phyloP scores from a whole-genome alignment of 2,113 vertebrate species.

The Anthoscopus minutus region DNA sequence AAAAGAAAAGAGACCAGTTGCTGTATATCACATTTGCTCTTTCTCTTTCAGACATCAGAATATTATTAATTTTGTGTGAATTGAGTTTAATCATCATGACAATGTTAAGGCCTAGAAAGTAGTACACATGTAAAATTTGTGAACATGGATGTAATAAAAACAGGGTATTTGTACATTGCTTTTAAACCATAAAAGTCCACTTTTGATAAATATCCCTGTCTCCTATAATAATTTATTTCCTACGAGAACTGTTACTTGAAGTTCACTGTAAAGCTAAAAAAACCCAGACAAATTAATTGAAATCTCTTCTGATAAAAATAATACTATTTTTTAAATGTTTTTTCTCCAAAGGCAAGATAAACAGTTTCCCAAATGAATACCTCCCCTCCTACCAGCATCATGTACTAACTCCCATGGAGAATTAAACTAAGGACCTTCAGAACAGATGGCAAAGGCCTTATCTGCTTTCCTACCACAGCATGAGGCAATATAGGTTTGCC shows the following conservation, averaged over 20 bases:
- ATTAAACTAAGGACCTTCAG: conserved; percentile 60
- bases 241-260: background rate
- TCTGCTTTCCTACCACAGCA: conserved; percentile 51
- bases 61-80: background rate
- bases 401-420: conserved; percentile 49
- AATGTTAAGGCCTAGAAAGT: background rate
- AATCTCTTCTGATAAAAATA: conserved; percentile 1
- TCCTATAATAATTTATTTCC: background rate
- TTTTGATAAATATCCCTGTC: background rate
- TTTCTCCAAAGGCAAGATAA: conserved; percentile 21
- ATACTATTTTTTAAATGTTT: background rate
- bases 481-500: conserved; percentile 13
- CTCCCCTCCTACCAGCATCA: background rate
- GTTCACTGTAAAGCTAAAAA: background rate
- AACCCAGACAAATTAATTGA: too few relatives aligned
- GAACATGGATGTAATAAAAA: background rate
- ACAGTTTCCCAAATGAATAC: conserved; percentile 8
- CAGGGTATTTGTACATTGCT: background rate
- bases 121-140: background rate
- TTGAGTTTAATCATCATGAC: background rate
- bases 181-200: background rate
- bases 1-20: background rate
- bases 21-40: background rate
- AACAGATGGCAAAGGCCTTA: conserved; percentile 66
- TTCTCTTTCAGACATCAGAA: background rate